Base-by-base conservation (phyloP, 2,888 invertebrate genomes). In the Latrodectus hesperus region DNA sequence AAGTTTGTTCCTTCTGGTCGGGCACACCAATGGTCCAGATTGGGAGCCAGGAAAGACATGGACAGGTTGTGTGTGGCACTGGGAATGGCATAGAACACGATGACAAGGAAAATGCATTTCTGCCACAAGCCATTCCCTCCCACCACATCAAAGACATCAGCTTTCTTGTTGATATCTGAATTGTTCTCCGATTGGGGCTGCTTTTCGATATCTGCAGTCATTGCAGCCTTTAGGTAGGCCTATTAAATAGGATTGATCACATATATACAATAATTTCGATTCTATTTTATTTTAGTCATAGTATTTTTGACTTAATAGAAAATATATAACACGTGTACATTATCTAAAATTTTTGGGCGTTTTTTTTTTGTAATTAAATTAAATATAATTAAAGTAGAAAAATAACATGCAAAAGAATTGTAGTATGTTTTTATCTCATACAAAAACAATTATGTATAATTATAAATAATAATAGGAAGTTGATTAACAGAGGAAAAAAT, bases 51-150 rank as follows among this genome's bases (percentile, higher is more conserved):
- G 92, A 96, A 96, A 0, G 95, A 95, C 65, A 95, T 95, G 78
- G 95, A 94, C 92, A 95, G 95, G 91, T 96, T 96, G 92, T 96
- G 96, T 93, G 95, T 96, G 68, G 96, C 96, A 92, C 96, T 96
- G 2, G 96, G 96, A 90, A 96, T 94, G 26, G 76, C 72, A 26
- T 72, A 67, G 38, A 89, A 87, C 12, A 89, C 38, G 6, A 87
- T 60, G 49, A 89, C 55, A 17, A 87, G 38, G 64, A 89, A 89
- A 12, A 86, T 82, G 49, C 78, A 60, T 12, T 75, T 51, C 65
- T 84, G 86, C 83, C 86, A 86, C 0, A 72, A 55, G 2, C 86
- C 89, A 60, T 89, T 68, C 0, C 80, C 86, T 1, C 89, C 89
- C 9, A 89, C 86, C 49, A 89, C 17, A 9, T 89, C 89, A 11